Conservation (phyloP, 1,140 invertebrate genomes). For the Cotesia typhae region DNA sequence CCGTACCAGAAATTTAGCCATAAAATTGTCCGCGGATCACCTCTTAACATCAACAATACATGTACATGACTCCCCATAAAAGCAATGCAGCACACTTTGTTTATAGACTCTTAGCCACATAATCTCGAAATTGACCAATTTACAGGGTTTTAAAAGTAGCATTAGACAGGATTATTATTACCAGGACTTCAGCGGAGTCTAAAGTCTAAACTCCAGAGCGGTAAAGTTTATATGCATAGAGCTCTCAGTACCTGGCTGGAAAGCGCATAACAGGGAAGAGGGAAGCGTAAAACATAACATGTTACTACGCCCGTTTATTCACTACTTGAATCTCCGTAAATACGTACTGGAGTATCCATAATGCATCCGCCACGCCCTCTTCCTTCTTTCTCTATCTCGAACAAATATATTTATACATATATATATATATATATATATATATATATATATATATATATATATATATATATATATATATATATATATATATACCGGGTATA, state of each 20-base stretch:
- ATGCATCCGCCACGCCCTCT: slow-evolving; percentile 46
- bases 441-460: no score
- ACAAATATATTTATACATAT: no score
- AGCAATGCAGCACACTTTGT: no score
- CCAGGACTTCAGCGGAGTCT: not conserved
- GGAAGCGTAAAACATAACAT: slow-evolving; percentile 43
- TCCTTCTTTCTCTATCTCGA: slow-evolving; percentile 10
- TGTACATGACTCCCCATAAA: no score
- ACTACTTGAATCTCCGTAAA: slow-evolving; percentile 39
- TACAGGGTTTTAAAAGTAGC: not conserved
- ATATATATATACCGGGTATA: not conserved
- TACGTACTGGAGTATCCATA: slow-evolving; percentile 42
- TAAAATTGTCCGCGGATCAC: no score
- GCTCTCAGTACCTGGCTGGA: not conserved
- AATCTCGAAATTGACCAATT: slow-evolving; percentile 2
- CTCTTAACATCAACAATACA: no score
- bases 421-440: no score
- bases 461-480: no score
- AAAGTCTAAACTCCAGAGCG: not conserved
- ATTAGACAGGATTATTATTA: not conserved
- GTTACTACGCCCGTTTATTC: slow-evolving; percentile 39
- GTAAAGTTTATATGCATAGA: not conserved
- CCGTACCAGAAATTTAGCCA: no score
- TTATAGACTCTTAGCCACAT: no score
- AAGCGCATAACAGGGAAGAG: slow-evolving; percentile 6